Percentiles rank a stretch among this genome's conserved stretches.
Evolutionary conservation across 1,140 invertebrate genomes (phyloP).

Genomic region (Chrysoperla carnea): DNA sequence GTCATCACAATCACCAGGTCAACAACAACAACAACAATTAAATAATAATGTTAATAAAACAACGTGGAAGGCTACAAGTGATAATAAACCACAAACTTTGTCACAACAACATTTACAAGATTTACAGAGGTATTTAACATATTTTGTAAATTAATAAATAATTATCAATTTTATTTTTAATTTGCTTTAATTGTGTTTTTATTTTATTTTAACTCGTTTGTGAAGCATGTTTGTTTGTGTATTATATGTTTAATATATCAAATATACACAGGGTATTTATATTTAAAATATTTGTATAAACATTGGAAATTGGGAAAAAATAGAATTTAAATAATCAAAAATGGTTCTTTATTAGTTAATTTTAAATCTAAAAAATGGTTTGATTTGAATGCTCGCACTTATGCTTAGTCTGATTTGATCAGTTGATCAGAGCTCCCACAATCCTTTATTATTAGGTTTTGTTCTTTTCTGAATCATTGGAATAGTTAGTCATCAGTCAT

Average conservation of each 20-base stretch:
- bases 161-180: background rate
- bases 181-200: background rate
- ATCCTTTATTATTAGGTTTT: no score
- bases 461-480: no score
- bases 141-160: background rate
- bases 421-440: no score
- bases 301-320: no score
- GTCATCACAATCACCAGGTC: constrained; percentile 44
- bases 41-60: constrained; percentile 25
- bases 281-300: no score
- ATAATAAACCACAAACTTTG: constrained; percentile 7
- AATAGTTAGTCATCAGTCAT: no score
- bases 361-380: no score
- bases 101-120: constrained; percentile 10
- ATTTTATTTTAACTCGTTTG: constrained; percentile 12
- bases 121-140: constrained; percentile 9
- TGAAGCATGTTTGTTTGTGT: background rate
- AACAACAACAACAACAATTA: constrained; percentile 21
- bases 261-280: no score
- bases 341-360: constrained; percentile 14
- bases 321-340: no score
- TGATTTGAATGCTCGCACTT: no score
- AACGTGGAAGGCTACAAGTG: constrained; percentile 12
- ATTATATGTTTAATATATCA: no score
- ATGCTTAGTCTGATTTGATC: no score